These are phyloP conservation scores for Irena cyanogastra DNA, from an alignment of 2,113 vertebrate genomes.

Conservation along the genomic window DNA sequence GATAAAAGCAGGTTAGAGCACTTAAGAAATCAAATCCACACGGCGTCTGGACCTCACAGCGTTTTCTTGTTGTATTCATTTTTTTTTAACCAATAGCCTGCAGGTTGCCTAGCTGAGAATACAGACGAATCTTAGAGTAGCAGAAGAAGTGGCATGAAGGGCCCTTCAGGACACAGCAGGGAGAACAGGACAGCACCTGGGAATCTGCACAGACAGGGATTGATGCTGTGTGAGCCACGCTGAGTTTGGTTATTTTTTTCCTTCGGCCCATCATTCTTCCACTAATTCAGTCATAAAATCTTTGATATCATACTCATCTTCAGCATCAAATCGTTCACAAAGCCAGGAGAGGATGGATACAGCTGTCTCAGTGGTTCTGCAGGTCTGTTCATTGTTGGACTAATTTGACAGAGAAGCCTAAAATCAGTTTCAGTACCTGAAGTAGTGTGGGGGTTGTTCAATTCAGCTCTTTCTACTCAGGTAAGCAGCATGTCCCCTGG, in stretches of 20 bases:
- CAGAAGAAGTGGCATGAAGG: not conserved
- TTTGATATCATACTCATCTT: not conserved
- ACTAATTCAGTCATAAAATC: not conserved
- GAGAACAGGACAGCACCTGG: not conserved
- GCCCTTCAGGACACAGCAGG: not conserved
- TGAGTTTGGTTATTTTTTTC: not conserved
- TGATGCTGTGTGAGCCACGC: not conserved
- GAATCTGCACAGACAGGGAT: not conserved
- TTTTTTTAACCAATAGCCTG: not conserved
- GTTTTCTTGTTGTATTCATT: not conserved
- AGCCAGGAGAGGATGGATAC: not conserved
- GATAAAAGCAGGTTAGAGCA: not conserved
- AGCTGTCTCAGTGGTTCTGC: not conserved
- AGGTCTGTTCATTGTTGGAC: not conserved
- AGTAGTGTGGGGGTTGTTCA: not conserved
- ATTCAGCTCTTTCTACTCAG: not conserved
- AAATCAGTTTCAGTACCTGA: not conserved
- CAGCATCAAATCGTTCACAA: not conserved
- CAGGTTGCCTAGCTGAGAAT: not conserved
- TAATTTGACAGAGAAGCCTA: not conserved
- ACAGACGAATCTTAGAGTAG: not conserved
- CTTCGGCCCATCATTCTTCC: not conserved
- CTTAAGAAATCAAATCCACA: not conserved
- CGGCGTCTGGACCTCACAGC: not conserved
- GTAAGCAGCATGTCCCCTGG: not conserved